phyloP scores from a whole-genome alignment of 2,888 invertebrate species.

The Drosophila dives region DNA sequence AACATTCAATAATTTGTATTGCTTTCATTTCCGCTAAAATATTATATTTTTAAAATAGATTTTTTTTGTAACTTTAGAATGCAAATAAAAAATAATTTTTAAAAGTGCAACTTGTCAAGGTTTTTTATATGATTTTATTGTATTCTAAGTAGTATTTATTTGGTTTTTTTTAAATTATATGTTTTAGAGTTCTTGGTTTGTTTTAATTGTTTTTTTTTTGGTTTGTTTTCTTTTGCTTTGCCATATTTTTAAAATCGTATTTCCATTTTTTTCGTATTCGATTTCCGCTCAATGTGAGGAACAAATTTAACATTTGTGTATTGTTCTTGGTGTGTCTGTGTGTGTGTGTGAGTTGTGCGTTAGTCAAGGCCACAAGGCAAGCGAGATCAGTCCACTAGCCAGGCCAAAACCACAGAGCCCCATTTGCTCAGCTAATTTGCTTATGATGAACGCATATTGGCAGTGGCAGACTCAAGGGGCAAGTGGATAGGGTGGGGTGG shows the following conservation, averaged over 20 bases:
- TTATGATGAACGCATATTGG: not conserved
- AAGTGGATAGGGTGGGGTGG: no score
- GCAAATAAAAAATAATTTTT: no score
- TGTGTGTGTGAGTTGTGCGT: not conserved
- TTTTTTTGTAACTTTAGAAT: no score
- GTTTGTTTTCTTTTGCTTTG: slow-evolving; percentile 19
- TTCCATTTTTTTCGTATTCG: slow-evolving; percentile 29
- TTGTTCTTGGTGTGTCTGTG: not conserved
- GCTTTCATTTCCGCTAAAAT: not conserved
- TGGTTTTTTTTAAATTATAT: no score
- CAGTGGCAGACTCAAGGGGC: not conserved
- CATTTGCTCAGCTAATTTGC: slow-evolving; percentile 7
- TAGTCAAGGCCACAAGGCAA: slow-evolving; percentile 28
- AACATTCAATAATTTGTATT: not conserved
- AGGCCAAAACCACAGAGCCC: slow-evolving; percentile 7
- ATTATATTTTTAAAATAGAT: not conserved
- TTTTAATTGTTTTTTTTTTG: not conserved
- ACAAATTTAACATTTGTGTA: slow-evolving; percentile 53
- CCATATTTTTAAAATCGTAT: slow-evolving; percentile 17
- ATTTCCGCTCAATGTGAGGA: slow-evolving; percentile 48
- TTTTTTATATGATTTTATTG: no score
- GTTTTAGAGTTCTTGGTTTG: no score
- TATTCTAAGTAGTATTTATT: no score
- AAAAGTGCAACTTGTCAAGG: no score
- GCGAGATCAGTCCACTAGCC: not conserved